A percentile compares a stretch with the other conserved stretches of the same genome.
Evolutionary conservation across 1,140 invertebrate genomes (phyloP).

Genomic region (Penaeus chinensis): DNA sequence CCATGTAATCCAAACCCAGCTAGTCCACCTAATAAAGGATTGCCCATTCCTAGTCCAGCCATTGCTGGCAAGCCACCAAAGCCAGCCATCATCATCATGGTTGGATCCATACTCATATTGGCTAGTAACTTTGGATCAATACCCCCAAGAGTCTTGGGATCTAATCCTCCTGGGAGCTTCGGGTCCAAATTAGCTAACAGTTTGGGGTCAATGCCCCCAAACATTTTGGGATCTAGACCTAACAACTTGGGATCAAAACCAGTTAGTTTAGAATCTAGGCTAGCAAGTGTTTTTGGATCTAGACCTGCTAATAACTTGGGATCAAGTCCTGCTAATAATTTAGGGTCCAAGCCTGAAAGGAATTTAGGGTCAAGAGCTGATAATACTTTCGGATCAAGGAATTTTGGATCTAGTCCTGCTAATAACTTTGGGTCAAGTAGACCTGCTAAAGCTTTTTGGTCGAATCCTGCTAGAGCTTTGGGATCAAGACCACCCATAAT

Average conservation of each 20-base stretch:
- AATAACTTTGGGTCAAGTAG: constrained; percentile 62
- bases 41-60: constrained; percentile 57
- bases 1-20: constrained; percentile 59
- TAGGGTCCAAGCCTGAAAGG: constrained; percentile 63
- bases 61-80: constrained; percentile 63
- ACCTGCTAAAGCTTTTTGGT: constrained; percentile 46
- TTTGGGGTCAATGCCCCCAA: constrained; percentile 51
- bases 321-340: constrained; percentile 63
- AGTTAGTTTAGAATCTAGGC: constrained; percentile 63
- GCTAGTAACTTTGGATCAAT: constrained; percentile 64
- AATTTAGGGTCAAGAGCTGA: constrained; percentile 61
- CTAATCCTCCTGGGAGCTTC: constrained; percentile 55
- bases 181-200: constrained; percentile 54
- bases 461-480: constrained; percentile 53
- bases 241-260: constrained; percentile 58
- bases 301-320: constrained; percentile 60
- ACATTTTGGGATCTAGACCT: constrained; percentile 63
- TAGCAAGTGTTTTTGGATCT: constrained; percentile 59
- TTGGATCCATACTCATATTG: constrained; percentile 61
- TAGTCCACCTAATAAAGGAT: constrained; percentile 61
- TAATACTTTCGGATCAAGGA: constrained; percentile 55
- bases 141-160: constrained; percentile 60
- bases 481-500: constrained; percentile 55
- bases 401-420: constrained; percentile 59
- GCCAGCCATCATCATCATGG: constrained; percentile 64